Percentiles rank a stretch among this genome's conserved stretches.
These are phyloP conservation scores for Hydropsyche betteni DNA, from an alignment of 2,888 invertebrate species.

Conservation along the genomic window DNA sequence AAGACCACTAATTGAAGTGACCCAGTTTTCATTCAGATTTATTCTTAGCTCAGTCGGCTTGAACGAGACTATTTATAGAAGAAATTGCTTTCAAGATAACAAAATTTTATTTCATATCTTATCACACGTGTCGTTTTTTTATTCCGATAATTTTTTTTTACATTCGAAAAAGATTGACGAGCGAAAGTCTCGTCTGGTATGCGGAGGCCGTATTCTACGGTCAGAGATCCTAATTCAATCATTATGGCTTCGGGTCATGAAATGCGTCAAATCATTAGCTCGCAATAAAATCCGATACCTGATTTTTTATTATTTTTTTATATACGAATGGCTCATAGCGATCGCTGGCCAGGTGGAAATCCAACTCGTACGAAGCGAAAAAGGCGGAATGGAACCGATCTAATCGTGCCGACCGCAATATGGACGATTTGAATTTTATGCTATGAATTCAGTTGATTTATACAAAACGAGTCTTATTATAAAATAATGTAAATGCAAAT, in stretches of 20 bases:
- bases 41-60: neutral
- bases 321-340: neutral
- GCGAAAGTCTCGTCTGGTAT: slow-evolving; percentile 21
- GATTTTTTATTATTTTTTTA: neutral
- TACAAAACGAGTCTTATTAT: too few species aligned
- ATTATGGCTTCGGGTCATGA: neutral
- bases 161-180: slow-evolving; percentile 11
- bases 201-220: neutral
- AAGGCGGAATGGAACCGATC: too few species aligned
- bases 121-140: neutral
- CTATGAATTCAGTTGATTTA: too few species aligned
- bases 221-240: slow-evolving; percentile 10
- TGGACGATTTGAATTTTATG: too few species aligned
- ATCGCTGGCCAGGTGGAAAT: slow-evolving; percentile 3
- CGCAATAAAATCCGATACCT: neutral
- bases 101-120: neutral
- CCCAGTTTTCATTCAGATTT: neutral
- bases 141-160: neutral
- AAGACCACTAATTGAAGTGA: slow-evolving; percentile 15
- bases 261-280: neutral
- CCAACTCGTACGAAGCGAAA: neutral
- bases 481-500: too few species aligned
- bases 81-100: neutral
- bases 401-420: too few species aligned
- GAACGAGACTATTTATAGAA: neutral